These are phyloP conservation scores for Pharmacophagus antenor DNA, from an alignment of 2,888 invertebrate genomes.

Conservation along the genomic window DNA sequence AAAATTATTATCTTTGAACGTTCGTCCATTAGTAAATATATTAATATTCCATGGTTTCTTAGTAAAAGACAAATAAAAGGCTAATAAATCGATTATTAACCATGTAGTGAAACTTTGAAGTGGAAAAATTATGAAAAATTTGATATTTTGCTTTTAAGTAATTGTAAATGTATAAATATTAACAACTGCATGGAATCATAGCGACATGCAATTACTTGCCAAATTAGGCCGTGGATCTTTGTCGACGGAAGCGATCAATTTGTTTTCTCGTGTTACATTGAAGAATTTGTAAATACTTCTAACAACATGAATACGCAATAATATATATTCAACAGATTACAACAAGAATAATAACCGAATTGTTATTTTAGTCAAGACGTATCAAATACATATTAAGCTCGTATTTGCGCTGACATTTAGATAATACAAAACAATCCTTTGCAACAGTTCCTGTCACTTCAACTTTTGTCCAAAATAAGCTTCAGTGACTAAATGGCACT, in stretches of 20 bases:
- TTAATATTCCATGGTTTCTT: no score
- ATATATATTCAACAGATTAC: not conserved
- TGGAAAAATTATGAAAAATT: not conserved
- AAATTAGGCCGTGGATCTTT: not conserved
- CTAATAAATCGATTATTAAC: no score
- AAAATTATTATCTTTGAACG: no score
- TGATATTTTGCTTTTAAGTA: not conserved
- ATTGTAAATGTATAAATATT: not conserved
- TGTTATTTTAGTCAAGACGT: not conserved
- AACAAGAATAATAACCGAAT: not conserved
- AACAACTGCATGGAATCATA: not conserved
- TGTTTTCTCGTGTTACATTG: not conserved
- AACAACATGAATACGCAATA: not conserved
- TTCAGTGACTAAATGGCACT: slow-evolving; percentile 15
- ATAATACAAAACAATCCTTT: slow-evolving; percentile 9
- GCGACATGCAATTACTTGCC: not conserved
- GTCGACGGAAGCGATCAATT: not conserved
- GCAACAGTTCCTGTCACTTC: slow-evolving; percentile 13
- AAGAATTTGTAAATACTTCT: not conserved
- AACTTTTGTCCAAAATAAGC: slow-evolving; percentile 11
- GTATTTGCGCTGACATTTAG: slow-evolving; percentile 10
- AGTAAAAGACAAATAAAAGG: no score
- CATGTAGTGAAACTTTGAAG: not conserved
- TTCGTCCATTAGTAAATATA: no score
- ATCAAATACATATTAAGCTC: not conserved